Percentiles rank a stretch among this genome's conserved stretches.
These are phyloP conservation scores for Cathartes aura DNA, from an alignment of 2,113 vertebrate species.

Conservation along the genomic window DNA sequence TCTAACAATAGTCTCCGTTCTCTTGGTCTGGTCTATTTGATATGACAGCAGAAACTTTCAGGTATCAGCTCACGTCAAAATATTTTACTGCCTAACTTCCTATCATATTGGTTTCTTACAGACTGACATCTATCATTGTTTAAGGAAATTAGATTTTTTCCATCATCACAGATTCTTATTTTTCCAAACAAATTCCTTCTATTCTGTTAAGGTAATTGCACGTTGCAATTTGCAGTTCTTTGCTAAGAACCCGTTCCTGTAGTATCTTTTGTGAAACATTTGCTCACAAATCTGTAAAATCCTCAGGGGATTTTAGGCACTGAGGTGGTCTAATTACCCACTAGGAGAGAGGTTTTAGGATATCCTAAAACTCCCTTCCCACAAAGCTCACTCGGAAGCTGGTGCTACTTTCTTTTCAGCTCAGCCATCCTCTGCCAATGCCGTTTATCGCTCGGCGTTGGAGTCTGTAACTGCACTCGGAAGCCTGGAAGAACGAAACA, in stretches of 20 bases:
- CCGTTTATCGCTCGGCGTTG: neutral
- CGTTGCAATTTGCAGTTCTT: neutral
- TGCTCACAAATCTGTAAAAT: neutral
- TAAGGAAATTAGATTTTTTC: neutral
- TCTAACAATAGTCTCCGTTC: neutral
- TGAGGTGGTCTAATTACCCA: neutral
- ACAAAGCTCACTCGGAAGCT: rapidly evolving
- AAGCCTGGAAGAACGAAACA: neutral
- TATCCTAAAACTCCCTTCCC: neutral
- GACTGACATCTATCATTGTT: neutral
- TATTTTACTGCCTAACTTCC: neutral
- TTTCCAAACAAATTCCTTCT: neutral
- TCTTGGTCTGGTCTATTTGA: neutral
- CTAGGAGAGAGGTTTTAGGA: neutral
- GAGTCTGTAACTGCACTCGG: neutral
- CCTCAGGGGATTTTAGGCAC: neutral
- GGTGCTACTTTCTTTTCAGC: neutral
- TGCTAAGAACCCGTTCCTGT: neutral
- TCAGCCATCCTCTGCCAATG: neutral
- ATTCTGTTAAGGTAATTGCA: neutral
- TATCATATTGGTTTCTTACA: neutral
- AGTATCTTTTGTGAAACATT: neutral
- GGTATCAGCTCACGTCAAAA: neutral
- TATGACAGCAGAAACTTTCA: neutral
- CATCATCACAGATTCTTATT: neutral